A percentile compares a stretch with the other conserved stretches of the same genome.
phyloP scores from a whole-genome alignment of 2,888 invertebrate species.

The Hofmannophila pseudospretella region DNA sequence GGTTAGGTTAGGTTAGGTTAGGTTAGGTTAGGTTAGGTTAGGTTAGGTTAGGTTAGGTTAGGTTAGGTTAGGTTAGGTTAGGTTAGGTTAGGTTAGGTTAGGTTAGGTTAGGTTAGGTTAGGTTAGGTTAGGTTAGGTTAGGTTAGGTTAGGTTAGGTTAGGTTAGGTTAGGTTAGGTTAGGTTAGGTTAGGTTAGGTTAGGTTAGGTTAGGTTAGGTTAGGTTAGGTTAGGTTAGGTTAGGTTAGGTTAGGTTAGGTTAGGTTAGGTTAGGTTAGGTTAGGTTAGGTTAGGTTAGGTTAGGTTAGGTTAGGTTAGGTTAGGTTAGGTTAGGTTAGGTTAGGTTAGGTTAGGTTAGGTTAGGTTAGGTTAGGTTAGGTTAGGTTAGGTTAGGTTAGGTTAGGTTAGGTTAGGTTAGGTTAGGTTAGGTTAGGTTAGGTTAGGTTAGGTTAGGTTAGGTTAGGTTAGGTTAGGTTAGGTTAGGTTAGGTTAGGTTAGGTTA shows the following conservation, averaged over 20 bases:
- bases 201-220: no score
- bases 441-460: conserved; percentile 15
- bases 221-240: no score
- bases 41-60: neutral
- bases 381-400: conserved; percentile 16
- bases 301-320: conserved; percentile 15
- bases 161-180: conserved; percentile 6
- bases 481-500: neutral
- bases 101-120: conserved; percentile 8
- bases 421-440: conserved; percentile 10
- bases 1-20: no score
- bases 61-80: conserved; percentile 9
- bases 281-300: conserved; percentile 16
- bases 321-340: conserved; percentile 14
- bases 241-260: no score
- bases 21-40: no score
- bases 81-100: conserved; percentile 9
- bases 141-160: conserved; percentile 8
- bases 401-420: conserved; percentile 15
- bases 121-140: conserved; percentile 10
- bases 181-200: no score
- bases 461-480: conserved; percentile 16
- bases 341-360: conserved; percentile 12
- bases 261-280: neutral
- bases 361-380: conserved; percentile 12